Evolutionary conservation across 2,888 invertebrate species (phyloP).

Genomic region (Ischnura elegans): DNA sequence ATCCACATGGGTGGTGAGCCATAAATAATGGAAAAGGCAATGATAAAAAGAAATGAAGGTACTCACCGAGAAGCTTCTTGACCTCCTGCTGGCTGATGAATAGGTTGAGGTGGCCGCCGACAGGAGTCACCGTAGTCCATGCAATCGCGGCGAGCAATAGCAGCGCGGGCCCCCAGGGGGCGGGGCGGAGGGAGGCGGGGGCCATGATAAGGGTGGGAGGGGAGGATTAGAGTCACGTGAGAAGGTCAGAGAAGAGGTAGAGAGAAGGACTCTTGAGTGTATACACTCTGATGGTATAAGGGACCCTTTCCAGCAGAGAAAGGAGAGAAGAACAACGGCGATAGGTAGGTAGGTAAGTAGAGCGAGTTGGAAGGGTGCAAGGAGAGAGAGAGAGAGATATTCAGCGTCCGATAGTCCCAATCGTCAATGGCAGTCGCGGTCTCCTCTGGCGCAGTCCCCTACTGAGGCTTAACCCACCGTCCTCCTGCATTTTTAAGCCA

Average conservation of each 20-base stretch:
- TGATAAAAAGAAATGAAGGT: neutral
- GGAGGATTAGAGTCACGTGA: too few relatives aligned
- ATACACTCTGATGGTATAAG: too few relatives aligned
- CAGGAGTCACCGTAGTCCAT: slow-evolving; percentile 56
- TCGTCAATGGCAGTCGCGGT: slow-evolving; percentile 11
- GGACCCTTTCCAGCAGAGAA: too few relatives aligned
- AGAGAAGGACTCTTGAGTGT: too few relatives aligned
- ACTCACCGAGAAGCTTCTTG: slow-evolving; percentile 89
- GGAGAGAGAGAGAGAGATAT: neutral
- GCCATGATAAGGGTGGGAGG: neutral
- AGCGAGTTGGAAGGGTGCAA: too few relatives aligned
- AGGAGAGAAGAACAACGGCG: too few relatives aligned
- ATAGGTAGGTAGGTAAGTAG: too few relatives aligned
- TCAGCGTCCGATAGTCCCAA: slow-evolving; percentile 34
- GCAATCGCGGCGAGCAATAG: neutral
- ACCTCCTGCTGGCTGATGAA: slow-evolving; percentile 90
- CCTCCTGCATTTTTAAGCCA: slow-evolving; percentile 45
- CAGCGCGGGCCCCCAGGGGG: neutral
- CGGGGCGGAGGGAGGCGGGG: too few relatives aligned
- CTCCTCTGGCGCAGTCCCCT: neutral
- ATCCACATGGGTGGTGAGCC: neutral
- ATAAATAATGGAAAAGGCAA: neutral
- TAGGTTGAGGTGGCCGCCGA: slow-evolving; percentile 85
- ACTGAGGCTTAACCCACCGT: neutral
- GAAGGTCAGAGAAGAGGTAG: too few relatives aligned